Evolutionary conservation across 1,140 invertebrate species (phyloP).

Genomic region (Rhagoletis zephyria): DNA sequence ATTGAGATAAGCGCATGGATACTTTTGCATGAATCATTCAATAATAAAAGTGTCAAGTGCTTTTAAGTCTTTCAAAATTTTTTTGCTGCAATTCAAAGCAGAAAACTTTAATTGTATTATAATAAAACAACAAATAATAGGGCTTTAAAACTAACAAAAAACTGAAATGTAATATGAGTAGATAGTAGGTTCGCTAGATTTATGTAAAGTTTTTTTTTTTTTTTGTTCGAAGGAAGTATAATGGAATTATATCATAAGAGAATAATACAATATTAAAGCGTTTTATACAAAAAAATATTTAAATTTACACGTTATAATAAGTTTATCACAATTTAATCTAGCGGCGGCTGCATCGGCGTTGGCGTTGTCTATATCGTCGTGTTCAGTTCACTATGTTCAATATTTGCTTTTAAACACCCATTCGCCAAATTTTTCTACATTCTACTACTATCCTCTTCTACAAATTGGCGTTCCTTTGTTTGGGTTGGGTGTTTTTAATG

Average conservation of each 20-base stretch:
- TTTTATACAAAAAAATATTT: slow-evolving; percentile 21
- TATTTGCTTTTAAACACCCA: slow-evolving; percentile 43
- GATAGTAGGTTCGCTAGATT: neutral
- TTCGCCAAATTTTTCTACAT: slow-evolving; percentile 15
- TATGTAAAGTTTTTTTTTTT: neutral
- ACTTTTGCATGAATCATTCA: slow-evolving; percentile 1
- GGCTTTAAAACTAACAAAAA: slow-evolving; percentile 37
- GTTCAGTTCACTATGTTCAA: neutral
- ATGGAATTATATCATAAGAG: neutral
- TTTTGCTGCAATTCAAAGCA: slow-evolving; percentile 35
- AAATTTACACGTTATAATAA: slow-evolving; percentile 32
- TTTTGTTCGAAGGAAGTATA: slow-evolving; percentile 34
- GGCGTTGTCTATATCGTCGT: slow-evolving; percentile 17
- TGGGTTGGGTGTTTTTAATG: neutral
- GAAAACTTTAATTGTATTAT: slow-evolving; percentile 33
- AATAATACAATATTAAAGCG: slow-evolving; percentile 18
- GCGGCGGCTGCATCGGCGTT: slow-evolving; percentile 30
- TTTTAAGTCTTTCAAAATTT: slow-evolving; percentile 10
- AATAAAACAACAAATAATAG: slow-evolving; percentile 46
- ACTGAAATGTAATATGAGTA: slow-evolving; percentile 22
- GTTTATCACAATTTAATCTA: slow-evolving; percentile 50
- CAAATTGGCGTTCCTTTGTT: neutral
- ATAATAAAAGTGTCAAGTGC: neutral
- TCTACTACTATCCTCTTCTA: neutral
- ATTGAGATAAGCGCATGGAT: neutral